A percentile compares a stretch with the other conserved stretches of the same genome.
These are phyloP conservation scores for Griposia aprilina DNA, from an alignment of 2,888 invertebrate species.

Conservation along the genomic window DNA sequence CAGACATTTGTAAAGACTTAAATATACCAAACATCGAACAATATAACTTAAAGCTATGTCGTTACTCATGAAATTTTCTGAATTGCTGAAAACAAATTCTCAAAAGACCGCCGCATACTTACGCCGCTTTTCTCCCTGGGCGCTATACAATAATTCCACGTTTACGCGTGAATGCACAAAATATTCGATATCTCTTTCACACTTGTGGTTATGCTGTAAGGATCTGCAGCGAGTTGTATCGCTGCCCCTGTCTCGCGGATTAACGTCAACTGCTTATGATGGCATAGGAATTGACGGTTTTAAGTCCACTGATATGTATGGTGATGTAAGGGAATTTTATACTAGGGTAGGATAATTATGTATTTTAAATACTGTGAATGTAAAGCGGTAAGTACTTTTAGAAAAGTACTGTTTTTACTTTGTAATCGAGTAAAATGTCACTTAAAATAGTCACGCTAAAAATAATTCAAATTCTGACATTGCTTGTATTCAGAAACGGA, in stretches of 20 bases:
- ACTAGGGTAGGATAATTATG: conserved; percentile 53
- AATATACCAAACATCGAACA: conserved; percentile 9
- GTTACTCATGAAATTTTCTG: conserved; percentile 1
- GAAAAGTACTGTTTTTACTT: neutral
- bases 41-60: neutral
- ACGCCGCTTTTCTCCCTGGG: conserved; percentile 79
- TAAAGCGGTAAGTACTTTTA: neutral
- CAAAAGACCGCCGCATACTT: conserved; percentile 68
- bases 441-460: neutral
- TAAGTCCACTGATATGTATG: conserved; percentile 80
- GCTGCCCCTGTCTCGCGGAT: conserved; percentile 84
- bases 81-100: conserved; percentile 40
- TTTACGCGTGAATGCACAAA: conserved; percentile 89
- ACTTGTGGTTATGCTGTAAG: conserved; percentile 77
- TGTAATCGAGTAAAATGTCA: neutral
- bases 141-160: conserved; percentile 84
- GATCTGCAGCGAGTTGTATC: conserved; percentile 82
- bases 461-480: neutral
- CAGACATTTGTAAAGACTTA: neutral
- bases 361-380: conserved; percentile 21
- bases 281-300: conserved; percentile 85
- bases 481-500: neutral
- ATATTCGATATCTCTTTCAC: conserved; percentile 87
- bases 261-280: conserved; percentile 87
- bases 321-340: conserved; percentile 73